Percentiles rank a stretch among this genome's conserved stretches.
phyloP scores from a whole-genome alignment of 2,888 invertebrate species.

The Cataglyphis livida region DNA sequence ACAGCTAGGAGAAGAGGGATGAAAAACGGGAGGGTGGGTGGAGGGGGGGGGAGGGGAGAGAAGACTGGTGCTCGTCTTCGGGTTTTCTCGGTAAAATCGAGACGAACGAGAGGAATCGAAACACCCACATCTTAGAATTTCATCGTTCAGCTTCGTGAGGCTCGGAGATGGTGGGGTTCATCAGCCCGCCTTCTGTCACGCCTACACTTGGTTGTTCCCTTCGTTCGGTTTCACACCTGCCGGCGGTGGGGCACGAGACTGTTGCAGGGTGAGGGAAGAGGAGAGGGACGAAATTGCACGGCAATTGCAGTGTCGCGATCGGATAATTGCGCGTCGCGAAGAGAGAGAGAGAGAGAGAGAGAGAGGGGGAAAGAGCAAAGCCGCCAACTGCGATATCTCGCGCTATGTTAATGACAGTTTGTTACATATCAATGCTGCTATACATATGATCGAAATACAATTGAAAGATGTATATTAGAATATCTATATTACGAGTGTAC shows the following conservation, averaged over 20 bases:
- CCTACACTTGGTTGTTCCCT: slow-evolving; percentile 72
- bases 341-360: background rate
- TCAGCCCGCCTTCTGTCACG: slow-evolving; percentile 77
- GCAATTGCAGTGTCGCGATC: slow-evolving; percentile 41
- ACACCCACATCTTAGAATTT: slow-evolving; percentile 65
- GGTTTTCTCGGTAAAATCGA: slow-evolving; percentile 2
- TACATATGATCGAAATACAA: background rate
- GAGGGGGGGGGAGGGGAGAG: background rate
- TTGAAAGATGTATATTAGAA: background rate
- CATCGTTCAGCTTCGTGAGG: slow-evolving; percentile 14
- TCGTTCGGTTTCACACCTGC: slow-evolving; percentile 54
- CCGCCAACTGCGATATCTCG: slow-evolving; percentile 31
- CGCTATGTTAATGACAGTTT: slow-evolving; percentile 32
- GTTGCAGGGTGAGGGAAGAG: slow-evolving; percentile 9
- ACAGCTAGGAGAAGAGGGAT: background rate
- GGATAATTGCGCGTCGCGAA: slow-evolving; percentile 41
- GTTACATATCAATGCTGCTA: no score
- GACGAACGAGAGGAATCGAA: slow-evolving; percentile 59
- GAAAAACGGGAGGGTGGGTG: background rate
- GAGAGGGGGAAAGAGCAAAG: background rate
- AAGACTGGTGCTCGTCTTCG: slow-evolving; percentile 42
- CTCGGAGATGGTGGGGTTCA: slow-evolving; percentile 70
- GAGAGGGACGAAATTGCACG: slow-evolving; percentile 37
- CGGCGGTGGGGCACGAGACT: slow-evolving; percentile 11
- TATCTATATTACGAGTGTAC: background rate